Conservation (phyloP, 2,888 invertebrate genomes). For the Brachyopa scutellaris region DNA sequence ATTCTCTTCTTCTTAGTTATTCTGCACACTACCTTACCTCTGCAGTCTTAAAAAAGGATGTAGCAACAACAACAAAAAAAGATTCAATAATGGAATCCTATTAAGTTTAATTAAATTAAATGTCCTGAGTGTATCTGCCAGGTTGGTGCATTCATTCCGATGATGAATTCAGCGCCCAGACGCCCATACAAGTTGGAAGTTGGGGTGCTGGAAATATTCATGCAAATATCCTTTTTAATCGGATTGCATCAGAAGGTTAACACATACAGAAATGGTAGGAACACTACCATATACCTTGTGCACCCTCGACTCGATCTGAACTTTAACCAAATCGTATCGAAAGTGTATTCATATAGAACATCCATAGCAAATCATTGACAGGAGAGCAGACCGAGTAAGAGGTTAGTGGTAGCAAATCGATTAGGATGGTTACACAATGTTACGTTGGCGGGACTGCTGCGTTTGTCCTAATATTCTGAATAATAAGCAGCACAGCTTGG, state of each 20-base stretch:
- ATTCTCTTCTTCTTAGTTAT: slow-evolving; percentile 11
- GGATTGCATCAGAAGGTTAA: slow-evolving; percentile 63
- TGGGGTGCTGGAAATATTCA: slow-evolving; percentile 56
- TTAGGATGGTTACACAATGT: neutral
- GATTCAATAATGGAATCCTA: slow-evolving; percentile 68
- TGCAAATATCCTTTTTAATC: slow-evolving; percentile 70
- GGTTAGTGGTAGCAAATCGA: neutral
- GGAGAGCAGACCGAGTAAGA: too few species aligned
- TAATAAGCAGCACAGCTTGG: slow-evolving; percentile 36
- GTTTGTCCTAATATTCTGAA: slow-evolving; percentile 43
- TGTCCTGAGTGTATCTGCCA: slow-evolving; percentile 52
- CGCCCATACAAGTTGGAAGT: neutral
- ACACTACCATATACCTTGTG: too few species aligned
- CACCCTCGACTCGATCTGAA: neutral
- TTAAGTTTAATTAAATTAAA: slow-evolving; percentile 71
- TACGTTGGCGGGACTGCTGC: slow-evolving; percentile 13
- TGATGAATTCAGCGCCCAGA: slow-evolving; percentile 59
- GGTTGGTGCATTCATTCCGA: slow-evolving; percentile 53
- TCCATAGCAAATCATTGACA: slow-evolving; percentile 21
- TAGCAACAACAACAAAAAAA: too few species aligned
- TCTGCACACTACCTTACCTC: neutral
- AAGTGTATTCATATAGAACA: slow-evolving; percentile 22
- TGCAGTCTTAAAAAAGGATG: too few species aligned
- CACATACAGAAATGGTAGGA: slow-evolving; percentile 36
- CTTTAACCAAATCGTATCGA: slow-evolving; percentile 34